A percentile compares a stretch with the other conserved stretches of the same genome.
Evolutionary conservation across 2,797 vertebrate species (phyloP).

Genomic region (Halcyon leucocephala): DNA sequence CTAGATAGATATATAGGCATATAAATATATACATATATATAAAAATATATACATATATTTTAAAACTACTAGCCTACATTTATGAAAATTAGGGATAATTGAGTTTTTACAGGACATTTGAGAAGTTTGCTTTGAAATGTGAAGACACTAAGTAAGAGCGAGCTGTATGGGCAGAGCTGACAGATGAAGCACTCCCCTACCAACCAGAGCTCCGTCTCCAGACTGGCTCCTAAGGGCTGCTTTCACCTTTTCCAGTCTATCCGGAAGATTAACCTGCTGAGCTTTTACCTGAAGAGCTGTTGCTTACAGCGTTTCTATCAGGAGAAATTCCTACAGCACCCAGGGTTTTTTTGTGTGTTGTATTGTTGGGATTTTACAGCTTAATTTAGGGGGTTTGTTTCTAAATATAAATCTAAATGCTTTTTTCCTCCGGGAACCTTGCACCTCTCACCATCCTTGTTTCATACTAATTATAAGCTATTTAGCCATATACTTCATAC

Average conservation of each 20-base stretch:
- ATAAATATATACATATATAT: constrained; percentile 69
- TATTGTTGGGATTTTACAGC: neutral
- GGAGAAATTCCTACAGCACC: neutral
- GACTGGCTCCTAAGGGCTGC: neutral
- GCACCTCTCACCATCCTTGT: neutral
- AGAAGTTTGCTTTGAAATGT: constrained; percentile 57
- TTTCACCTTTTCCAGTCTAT: neutral
- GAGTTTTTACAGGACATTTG: constrained; percentile 66
- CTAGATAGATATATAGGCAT: constrained; percentile 66
- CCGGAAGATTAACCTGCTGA: neutral
- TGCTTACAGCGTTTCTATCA: neutral
- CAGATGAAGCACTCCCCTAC: neutral
- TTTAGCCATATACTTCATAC: neutral
- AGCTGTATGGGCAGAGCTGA: neutral
- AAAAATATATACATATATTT: constrained; percentile 69
- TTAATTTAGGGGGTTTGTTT: neutral
- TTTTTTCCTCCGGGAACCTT: neutral
- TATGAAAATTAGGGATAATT: constrained; percentile 52
- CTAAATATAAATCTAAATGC: neutral
- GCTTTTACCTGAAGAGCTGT: neutral
- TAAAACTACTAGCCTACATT: constrained; percentile 68
- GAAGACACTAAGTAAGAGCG: neutral
- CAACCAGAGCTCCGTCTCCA: neutral
- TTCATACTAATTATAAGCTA: no score
- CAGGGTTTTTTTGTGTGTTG: neutral